phyloP scores from a whole-genome alignment of 2,113 vertebrate genomes.

The Kobus ellipsiprymnus region DNA sequence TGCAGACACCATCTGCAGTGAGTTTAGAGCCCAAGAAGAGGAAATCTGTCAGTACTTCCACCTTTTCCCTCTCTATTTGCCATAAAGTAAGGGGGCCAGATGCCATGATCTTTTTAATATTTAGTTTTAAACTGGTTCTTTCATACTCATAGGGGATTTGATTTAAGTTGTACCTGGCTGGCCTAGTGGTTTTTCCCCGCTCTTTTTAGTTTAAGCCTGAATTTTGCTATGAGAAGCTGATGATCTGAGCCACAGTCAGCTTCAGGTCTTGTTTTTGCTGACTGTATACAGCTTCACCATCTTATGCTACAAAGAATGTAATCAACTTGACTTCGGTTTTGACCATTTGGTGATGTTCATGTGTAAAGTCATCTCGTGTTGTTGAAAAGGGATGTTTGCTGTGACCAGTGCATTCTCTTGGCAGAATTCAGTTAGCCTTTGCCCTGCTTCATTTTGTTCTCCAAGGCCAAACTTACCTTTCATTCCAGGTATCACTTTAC shows the following conservation, averaged over 20 bases:
- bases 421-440: neutral
- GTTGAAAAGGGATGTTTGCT: neutral
- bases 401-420: neutral
- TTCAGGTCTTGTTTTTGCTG: neutral
- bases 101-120: neutral
- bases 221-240: neutral
- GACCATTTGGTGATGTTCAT: neutral
- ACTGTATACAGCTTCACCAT: neutral
- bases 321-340: neutral
- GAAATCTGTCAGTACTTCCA: neutral
- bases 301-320: neutral
- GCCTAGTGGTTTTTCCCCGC: neutral
- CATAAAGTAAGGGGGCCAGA: neutral
- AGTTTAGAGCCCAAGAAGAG: neutral
- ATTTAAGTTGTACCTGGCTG: neutral
- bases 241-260: neutral
- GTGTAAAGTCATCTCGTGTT: neutral
- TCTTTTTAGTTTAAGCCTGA: neutral
- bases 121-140: neutral
- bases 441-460: neutral
- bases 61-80: neutral
- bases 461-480: neutral
- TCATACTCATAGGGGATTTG: neutral
- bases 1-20: neutral
- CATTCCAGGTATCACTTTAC: neutral